These are phyloP conservation scores for Bradysia coprophila DNA, from an alignment of 1,140 invertebrate species.

Conservation along the genomic window DNA sequence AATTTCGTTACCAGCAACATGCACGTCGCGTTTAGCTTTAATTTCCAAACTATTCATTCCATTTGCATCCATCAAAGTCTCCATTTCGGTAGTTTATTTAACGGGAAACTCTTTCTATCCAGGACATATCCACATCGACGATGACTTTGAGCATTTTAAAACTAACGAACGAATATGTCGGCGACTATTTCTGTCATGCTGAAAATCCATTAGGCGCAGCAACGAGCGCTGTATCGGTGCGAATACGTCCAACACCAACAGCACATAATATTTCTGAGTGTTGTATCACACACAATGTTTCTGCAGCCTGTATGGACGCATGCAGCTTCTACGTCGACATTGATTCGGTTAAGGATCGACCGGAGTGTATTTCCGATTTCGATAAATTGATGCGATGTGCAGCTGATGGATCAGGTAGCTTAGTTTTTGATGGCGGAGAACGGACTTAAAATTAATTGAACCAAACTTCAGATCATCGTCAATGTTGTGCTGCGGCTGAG, in stretches of 20 bases:
- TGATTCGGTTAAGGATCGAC: constrained; percentile 53
- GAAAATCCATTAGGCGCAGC: constrained; percentile 58
- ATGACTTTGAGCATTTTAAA: constrained; percentile 54
- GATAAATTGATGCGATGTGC: constrained; percentile 73
- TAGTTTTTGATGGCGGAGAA: background rate
- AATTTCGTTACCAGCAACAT: background rate
- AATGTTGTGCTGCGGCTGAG: constrained; percentile 53
- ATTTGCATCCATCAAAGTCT: background rate
- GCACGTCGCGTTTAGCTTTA: no score
- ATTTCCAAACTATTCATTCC: background rate
- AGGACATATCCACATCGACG: constrained; percentile 34
- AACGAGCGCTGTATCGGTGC: constrained; percentile 47
- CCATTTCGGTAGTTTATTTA: background rate
- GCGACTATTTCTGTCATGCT: constrained; percentile 63
- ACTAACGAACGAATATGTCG: constrained; percentile 45
- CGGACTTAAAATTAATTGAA: background rate
- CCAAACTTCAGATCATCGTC: constrained; percentile 40
- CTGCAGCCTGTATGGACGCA: constrained; percentile 49
- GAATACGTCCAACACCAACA: constrained; percentile 34
- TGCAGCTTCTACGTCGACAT: constrained; percentile 66
- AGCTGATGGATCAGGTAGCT: constrained; percentile 41
- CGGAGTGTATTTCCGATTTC: constrained; percentile 60
- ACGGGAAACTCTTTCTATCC: background rate
- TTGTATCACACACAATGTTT: constrained; percentile 56
- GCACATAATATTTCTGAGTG: constrained; percentile 52